Conservation (phyloP, 2,113 vertebrate genomes). For the Strix aluco region DNA sequence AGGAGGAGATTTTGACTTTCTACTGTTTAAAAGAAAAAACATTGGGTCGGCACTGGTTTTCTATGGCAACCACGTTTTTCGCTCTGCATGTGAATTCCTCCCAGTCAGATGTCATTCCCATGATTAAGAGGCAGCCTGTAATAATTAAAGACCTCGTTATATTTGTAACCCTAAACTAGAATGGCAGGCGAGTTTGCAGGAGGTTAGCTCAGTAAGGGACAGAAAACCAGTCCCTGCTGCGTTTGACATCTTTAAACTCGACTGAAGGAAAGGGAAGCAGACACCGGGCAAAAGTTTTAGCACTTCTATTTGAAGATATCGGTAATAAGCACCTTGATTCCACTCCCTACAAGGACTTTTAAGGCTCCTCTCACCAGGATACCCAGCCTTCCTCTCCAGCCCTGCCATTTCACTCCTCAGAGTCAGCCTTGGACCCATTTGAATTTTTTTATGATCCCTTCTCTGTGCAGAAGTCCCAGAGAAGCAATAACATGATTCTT, state of each 20-base stretch:
- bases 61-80: rapidly evolving
- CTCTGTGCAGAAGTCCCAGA: background rate
- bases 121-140: background rate
- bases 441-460: background rate
- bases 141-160: background rate
- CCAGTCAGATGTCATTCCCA: background rate
- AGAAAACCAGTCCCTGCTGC: background rate
- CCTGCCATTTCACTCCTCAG: background rate
- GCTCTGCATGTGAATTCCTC: rapidly evolving
- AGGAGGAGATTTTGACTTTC: constrained; percentile 86
- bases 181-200: background rate
- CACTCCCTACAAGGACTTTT: background rate
- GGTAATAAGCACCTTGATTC: background rate
- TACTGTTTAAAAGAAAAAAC: constrained; percentile 59
- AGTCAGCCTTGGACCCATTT: background rate
- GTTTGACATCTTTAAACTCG: rapidly evolving
- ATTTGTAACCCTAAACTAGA: background rate
- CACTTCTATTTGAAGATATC: rapidly evolving
- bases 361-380: background rate
- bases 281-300: background rate
- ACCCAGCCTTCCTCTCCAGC: background rate
- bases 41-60: background rate
- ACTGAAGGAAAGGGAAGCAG: background rate
- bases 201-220: background rate
- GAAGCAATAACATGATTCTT: background rate